Evolutionary conservation across 1,140 invertebrate genomes (phyloP).

Genomic region (Artemia franciscana): DNA sequence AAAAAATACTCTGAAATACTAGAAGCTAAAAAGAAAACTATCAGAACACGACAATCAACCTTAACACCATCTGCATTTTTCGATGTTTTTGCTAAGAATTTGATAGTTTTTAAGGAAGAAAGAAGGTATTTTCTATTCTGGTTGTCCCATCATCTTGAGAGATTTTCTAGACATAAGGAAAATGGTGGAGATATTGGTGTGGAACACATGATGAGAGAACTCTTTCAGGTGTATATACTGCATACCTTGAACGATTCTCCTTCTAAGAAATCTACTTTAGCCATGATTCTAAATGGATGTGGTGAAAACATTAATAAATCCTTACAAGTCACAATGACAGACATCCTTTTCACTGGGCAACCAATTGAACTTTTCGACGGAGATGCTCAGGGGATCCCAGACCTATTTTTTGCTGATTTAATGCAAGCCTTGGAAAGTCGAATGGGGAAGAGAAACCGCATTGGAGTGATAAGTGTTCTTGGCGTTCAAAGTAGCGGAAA

Average conservation of each 20-base stretch:
- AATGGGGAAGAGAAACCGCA: background rate
- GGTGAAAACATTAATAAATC: no score
- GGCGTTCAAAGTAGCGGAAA: conserved; percentile 3
- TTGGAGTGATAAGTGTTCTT: background rate
- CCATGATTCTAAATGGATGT: no score
- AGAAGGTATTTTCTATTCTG: background rate
- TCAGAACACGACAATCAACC: background rate
- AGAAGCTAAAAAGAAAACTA: background rate
- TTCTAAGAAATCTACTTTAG: no score
- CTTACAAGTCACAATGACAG: background rate
- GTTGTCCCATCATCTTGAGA: background rate
- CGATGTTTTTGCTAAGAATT: background rate
- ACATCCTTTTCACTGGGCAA: background rate
- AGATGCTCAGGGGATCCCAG: background rate
- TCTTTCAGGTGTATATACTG: background rate
- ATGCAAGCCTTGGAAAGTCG: background rate
- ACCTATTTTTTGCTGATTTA: background rate
- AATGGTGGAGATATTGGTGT: background rate
- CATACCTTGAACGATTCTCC: background rate
- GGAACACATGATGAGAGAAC: background rate
- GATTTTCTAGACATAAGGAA: background rate
- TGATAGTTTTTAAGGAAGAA: background rate
- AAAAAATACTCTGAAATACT: background rate
- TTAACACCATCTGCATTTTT: background rate
- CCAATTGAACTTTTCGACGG: background rate